Conservation (phyloP, 2,888 invertebrate genomes). For the Synanthedon vespiformis region DNA sequence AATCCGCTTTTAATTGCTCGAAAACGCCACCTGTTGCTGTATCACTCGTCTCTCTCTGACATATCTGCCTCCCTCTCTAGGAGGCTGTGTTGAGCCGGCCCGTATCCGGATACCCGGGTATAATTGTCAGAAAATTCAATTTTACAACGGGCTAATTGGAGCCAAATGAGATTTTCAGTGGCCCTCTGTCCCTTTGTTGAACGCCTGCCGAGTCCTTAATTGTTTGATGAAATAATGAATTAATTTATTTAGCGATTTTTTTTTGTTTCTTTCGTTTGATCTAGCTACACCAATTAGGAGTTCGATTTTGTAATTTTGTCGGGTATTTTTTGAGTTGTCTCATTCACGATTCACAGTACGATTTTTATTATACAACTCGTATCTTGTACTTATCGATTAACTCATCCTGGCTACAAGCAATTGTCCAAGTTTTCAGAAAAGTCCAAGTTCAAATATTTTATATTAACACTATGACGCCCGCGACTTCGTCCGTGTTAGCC, state of each 20-base stretch:
- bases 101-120: constrained; percentile 61
- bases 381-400: neutral
- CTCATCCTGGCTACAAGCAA: too few relatives aligned
- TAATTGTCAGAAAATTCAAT: constrained; percentile 64
- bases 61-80: constrained; percentile 24
- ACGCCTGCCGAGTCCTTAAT: constrained; percentile 39
- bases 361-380: neutral
- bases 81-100: constrained; percentile 52
- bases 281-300: constrained; percentile 7
- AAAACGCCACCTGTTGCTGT: constrained; percentile 64
- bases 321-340: neutral
- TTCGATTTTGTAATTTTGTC: constrained; percentile 4
- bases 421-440: too few relatives aligned
- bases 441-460: too few relatives aligned
- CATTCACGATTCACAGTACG: neutral
- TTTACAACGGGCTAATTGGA: constrained; percentile 56
- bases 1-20: constrained; percentile 65
- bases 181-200: constrained; percentile 46
- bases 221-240: constrained; percentile 51
- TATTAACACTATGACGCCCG: too few relatives aligned
- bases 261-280: constrained; percentile 14
- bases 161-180: constrained; percentile 60
- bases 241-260: constrained; percentile 33
- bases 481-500: too few relatives aligned
- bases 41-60: constrained; percentile 21